Evolutionary conservation across 2,797 vertebrate genomes (phyloP).

Genomic region (Semaprochilodus insignis): DNA sequence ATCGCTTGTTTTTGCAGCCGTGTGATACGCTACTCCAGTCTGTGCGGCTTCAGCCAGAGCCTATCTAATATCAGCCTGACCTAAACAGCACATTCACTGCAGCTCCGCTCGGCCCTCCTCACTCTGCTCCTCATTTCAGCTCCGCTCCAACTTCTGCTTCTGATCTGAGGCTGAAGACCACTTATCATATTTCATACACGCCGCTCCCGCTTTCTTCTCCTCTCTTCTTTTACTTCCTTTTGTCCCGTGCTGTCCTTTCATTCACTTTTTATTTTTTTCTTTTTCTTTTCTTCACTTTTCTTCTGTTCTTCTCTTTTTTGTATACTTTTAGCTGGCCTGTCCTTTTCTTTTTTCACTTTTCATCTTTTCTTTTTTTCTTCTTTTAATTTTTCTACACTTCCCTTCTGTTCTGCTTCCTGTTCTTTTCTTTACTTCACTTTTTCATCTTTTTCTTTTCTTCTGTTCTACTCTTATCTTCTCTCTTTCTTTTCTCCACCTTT

Average conservation of each 20-base stretch:
- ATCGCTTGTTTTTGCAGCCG: conserved; percentile 75
- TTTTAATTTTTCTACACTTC: neutral
- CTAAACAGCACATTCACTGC: conserved; percentile 25
- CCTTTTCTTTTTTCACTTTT: no score
- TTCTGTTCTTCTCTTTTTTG: neutral
- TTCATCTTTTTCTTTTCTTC: neutral
- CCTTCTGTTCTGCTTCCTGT: neutral
- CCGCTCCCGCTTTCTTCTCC: conserved; percentile 1
- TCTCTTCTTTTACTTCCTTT: neutral
- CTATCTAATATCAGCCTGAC: conserved; percentile 56
- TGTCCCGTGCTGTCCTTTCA: no score
- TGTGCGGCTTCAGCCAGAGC: conserved; percentile 26
- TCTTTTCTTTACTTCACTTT: no score
- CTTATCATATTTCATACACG: conserved; percentile 44
- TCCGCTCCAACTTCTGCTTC: conserved; percentile 21
- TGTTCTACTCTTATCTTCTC: neutral
- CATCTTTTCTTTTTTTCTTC: neutral
- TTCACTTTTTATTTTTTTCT: no score
- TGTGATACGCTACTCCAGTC: conserved; percentile 65
- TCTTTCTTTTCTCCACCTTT: neutral
- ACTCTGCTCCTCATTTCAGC: neutral
- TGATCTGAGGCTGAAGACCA: conserved; percentile 17
- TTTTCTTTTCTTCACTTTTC: neutral
- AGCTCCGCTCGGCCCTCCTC: conserved; percentile 7
- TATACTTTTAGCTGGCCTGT: neutral